Evolutionary conservation across 2,888 invertebrate species (phyloP).

Genomic region (Dastarcus helophoroides): DNA sequence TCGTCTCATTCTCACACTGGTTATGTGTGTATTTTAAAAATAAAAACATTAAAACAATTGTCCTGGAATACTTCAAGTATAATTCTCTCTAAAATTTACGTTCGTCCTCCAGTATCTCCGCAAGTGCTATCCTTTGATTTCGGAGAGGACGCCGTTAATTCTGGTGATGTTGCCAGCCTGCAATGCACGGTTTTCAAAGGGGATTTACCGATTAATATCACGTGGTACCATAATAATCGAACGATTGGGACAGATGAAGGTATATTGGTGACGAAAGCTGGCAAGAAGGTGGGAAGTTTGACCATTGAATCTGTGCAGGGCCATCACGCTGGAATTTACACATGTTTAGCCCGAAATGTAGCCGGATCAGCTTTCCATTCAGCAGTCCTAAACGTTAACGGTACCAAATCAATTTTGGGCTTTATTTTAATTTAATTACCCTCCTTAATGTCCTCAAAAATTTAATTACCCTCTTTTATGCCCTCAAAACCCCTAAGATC

Average conservation of each 20-base stretch:
- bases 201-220: slow-evolving; percentile 45
- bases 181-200: slow-evolving; percentile 54
- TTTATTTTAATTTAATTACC: neutral
- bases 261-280: slow-evolving; percentile 35
- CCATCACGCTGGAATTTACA: slow-evolving; percentile 42
- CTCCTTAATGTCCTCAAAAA: too few relatives aligned
- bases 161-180: slow-evolving; percentile 52
- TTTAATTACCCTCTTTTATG: too few relatives aligned
- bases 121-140: slow-evolving; percentile 41
- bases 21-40: neutral
- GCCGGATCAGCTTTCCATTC: slow-evolving; percentile 42
- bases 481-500: too few relatives aligned
- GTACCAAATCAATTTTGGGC: slow-evolving; percentile 41
- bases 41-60: neutral
- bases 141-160: slow-evolving; percentile 41
- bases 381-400: slow-evolving; percentile 42
- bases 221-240: slow-evolving; percentile 33
- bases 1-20: too few relatives aligned
- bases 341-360: slow-evolving; percentile 41
- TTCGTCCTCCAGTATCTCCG: slow-evolving; percentile 24
- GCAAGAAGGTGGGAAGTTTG: slow-evolving; percentile 41
- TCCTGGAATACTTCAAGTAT: too few relatives aligned
- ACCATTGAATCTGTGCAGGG: slow-evolving; percentile 42
- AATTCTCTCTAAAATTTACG: slow-evolving; percentile 4
- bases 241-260: slow-evolving; percentile 31